Conservation (phyloP, 2,888 invertebrate species). For the Hololepta plana region DNA sequence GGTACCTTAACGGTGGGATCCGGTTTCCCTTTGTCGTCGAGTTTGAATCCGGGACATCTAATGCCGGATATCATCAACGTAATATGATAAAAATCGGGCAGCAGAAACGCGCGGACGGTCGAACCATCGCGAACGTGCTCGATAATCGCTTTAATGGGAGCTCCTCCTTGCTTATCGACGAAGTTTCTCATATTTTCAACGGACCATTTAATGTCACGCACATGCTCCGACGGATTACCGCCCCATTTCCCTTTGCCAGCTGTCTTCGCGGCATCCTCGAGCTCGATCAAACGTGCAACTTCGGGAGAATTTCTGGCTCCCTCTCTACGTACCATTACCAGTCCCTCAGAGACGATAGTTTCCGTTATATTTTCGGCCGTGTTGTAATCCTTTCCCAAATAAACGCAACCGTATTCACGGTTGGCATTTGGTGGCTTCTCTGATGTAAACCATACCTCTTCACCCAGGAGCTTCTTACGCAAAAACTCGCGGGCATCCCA, state of each 20-base stretch:
- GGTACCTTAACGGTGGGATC: slow-evolving; percentile 47
- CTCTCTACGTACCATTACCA: slow-evolving; percentile 62
- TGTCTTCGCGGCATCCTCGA: slow-evolving; percentile 80
- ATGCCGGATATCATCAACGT: slow-evolving; percentile 95
- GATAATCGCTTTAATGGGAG: slow-evolving; percentile 82
- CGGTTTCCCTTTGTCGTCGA: slow-evolving; percentile 50
- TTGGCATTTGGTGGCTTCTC: slow-evolving; percentile 70
- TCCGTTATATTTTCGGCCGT: slow-evolving; percentile 81
- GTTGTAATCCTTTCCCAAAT: slow-evolving; percentile 53
- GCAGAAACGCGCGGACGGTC: slow-evolving; percentile 76
- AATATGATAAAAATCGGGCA: slow-evolving; percentile 81
- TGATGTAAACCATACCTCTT: slow-evolving; percentile 68
- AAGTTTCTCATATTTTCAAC: slow-evolving; percentile 60
- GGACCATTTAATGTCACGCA: slow-evolving; percentile 76
- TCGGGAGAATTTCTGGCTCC: slow-evolving; percentile 46
- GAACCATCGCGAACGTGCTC: slow-evolving; percentile 97
- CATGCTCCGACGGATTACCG: slow-evolving; percentile 35
- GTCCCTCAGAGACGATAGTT: slow-evolving; percentile 71
- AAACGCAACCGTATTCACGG: slow-evolving; percentile 80
- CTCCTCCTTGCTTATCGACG: slow-evolving; percentile 71
- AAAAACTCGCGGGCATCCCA: slow-evolving; percentile 96
- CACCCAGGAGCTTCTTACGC: slow-evolving; percentile 79
- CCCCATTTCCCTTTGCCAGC: slow-evolving; percentile 74
- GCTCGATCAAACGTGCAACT: slow-evolving; percentile 50
- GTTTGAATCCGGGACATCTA: slow-evolving; percentile 65